phyloP scores from a whole-genome alignment of 2,113 vertebrate species.

The Zosterops lateralis region DNA sequence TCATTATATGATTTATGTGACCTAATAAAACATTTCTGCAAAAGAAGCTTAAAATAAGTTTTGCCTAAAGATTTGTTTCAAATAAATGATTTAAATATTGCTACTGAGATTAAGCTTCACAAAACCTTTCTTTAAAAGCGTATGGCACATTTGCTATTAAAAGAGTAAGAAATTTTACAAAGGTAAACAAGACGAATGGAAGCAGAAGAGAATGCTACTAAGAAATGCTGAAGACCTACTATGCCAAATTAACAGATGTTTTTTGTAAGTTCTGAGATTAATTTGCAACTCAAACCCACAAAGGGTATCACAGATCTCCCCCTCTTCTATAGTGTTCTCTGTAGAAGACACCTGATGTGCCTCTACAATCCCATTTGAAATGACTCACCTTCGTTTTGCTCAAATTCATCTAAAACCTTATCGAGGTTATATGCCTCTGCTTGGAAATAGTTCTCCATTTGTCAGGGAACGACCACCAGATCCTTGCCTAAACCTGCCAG shows the following conservation, averaged over 20 bases:
- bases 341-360: not conserved
- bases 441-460: slow-evolving; percentile 99
- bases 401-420: slow-evolving; percentile 99
- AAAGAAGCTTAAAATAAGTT: not conserved
- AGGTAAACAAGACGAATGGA: not conserved
- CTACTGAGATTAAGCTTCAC: not conserved
- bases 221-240: not conserved
- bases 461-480: slow-evolving; percentile 86
- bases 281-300: not conserved
- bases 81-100: not conserved
- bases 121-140: not conserved
- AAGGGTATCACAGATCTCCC: not conserved
- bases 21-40: slow-evolving; percentile 16
- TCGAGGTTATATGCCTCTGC: slow-evolving; percentile 98
- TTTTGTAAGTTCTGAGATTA: not conserved
- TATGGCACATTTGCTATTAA: not conserved
- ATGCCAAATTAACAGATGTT: not conserved
- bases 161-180: not conserved
- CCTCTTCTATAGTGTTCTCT: not conserved
- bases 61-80: not conserved
- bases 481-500: slow-evolving; percentile 79
- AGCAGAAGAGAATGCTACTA: not conserved
- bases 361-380: not conserved
- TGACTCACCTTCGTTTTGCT: slow-evolving; percentile 95
- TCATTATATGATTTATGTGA: slow-evolving; percentile 11